A percentile compares a stretch with the other conserved stretches of the same genome.
These are phyloP conservation scores for Drosophila parvula DNA, from an alignment of 1,140 invertebrate genomes.

Conservation along the genomic window DNA sequence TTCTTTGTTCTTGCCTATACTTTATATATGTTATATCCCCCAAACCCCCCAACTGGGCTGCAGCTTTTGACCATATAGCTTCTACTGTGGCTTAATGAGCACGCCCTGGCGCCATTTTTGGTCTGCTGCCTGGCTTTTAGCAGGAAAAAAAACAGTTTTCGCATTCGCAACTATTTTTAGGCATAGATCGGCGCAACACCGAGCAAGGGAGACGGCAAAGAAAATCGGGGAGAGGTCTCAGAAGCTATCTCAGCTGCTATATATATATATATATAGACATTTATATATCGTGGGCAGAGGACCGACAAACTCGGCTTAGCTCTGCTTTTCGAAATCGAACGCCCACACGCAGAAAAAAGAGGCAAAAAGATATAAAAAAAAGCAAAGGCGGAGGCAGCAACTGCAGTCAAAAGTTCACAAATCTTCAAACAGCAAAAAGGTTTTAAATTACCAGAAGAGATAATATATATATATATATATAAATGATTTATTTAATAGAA, in stretches of 20 bases:
- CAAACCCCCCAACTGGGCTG: conserved; percentile 24
- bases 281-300: conserved; percentile 50
- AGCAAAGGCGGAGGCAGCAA: conserved; percentile 27
- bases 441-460: neutral
- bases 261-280: conserved; percentile 11
- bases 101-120: conserved; percentile 81
- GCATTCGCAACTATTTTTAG: conserved; percentile 71
- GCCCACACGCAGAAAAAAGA: conserved; percentile 56
- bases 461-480: neutral
- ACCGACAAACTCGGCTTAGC: conserved; percentile 29
- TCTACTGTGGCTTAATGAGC: conserved; percentile 64
- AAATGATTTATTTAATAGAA: neutral
- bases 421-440: neutral
- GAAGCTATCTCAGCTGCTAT: conserved; percentile 23
- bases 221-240: conserved; percentile 54
- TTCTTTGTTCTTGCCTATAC: conserved; percentile 40
- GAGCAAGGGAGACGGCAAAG: conserved; percentile 25
- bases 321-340: conserved; percentile 67
- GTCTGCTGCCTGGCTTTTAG: conserved; percentile 46
- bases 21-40: neutral
- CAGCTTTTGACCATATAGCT: conserved; percentile 28
- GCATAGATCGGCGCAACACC: conserved; percentile 60
- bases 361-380: conserved; percentile 17
- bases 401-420: conserved; percentile 44
- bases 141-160: conserved; percentile 37